These are phyloP conservation scores for Pinna nobilis DNA, from an alignment of 1,140 invertebrate species.

Conservation along the genomic window DNA sequence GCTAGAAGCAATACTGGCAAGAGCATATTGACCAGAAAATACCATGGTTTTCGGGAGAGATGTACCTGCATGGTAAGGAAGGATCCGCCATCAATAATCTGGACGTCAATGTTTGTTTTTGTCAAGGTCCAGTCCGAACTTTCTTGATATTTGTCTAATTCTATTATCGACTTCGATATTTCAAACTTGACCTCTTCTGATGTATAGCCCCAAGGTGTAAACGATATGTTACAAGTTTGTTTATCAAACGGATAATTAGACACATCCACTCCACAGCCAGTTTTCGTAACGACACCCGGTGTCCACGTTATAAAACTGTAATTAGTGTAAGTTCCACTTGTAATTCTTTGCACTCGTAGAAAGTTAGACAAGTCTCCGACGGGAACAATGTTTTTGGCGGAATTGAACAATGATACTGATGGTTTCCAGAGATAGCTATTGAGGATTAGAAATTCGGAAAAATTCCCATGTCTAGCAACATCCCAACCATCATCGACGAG, in stretches of 20 bases:
- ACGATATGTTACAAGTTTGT: constrained; percentile 30
- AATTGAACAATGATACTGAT: constrained; percentile 29
- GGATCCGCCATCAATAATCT: constrained; percentile 18
- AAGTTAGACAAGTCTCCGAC: constrained; percentile 26
- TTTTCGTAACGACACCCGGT: constrained; percentile 34
- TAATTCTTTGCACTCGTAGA: constrained; percentile 2
- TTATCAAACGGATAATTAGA: constrained; percentile 37
- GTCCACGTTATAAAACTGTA: constrained; percentile 20
- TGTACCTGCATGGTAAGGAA: constrained; percentile 3
- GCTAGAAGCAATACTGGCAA: constrained; percentile 79
- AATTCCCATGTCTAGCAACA: constrained; percentile 8
- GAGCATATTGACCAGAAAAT: constrained; percentile 78
- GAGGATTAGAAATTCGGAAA: constrained; percentile 31
- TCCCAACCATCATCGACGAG: constrained; percentile 20
- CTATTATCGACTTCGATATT: not conserved
- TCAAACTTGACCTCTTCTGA: constrained; percentile 20
- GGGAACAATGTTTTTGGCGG: constrained; percentile 18
- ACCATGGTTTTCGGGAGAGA: constrained; percentile 34
- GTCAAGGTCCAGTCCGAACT: constrained; percentile 26
- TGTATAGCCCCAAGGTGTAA: constrained; percentile 19
- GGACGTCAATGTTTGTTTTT: not conserved
- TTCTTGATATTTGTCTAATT: constrained; percentile 21
- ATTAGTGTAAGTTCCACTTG: not conserved
- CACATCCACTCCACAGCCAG: constrained; percentile 27
- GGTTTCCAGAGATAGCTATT: constrained; percentile 32